Evolutionary conservation across 2,888 invertebrate genomes (phyloP).

Genomic region (Tetheella fluctuosa): DNA sequence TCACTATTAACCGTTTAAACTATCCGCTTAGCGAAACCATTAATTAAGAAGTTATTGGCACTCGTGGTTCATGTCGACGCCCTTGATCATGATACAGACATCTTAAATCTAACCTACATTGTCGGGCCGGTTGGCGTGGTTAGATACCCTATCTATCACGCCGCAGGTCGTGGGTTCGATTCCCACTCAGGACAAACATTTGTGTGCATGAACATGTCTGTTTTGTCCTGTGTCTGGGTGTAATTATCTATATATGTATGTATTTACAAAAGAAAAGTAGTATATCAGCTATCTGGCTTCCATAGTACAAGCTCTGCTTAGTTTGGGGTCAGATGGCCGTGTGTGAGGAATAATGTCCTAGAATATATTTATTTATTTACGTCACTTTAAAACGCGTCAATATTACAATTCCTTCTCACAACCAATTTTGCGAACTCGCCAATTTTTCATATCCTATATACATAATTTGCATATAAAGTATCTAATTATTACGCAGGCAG

Average conservation of each 20-base stretch:
- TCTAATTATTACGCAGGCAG: constrained; percentile 5
- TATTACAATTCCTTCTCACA: neutral
- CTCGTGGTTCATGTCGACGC: neutral
- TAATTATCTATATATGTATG: too few relatives aligned
- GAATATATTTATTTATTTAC: neutral
- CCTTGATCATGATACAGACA: neutral
- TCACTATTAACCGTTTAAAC: neutral
- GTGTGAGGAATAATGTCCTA: too few relatives aligned
- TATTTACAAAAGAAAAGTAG: too few relatives aligned
- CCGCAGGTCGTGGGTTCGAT: too few relatives aligned
- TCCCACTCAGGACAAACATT: too few relatives aligned
- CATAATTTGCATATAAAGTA: constrained; percentile 11
- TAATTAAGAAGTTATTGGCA: neutral
- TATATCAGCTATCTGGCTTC: too few relatives aligned
- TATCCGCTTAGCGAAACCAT: neutral
- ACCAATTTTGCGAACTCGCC: neutral
- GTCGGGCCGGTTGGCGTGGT: too few relatives aligned
- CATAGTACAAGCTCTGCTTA: too few relatives aligned
- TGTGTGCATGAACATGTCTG: too few relatives aligned
- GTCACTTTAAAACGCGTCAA: neutral
- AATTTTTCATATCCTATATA: neutral
- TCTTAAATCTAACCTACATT: neutral
- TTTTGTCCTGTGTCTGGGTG: too few relatives aligned
- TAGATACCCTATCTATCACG: too few relatives aligned
- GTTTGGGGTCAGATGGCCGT: too few relatives aligned